Evolutionary conservation across 2,797 vertebrate genomes (phyloP).

Genomic region (Eremophila alpestris): DNA sequence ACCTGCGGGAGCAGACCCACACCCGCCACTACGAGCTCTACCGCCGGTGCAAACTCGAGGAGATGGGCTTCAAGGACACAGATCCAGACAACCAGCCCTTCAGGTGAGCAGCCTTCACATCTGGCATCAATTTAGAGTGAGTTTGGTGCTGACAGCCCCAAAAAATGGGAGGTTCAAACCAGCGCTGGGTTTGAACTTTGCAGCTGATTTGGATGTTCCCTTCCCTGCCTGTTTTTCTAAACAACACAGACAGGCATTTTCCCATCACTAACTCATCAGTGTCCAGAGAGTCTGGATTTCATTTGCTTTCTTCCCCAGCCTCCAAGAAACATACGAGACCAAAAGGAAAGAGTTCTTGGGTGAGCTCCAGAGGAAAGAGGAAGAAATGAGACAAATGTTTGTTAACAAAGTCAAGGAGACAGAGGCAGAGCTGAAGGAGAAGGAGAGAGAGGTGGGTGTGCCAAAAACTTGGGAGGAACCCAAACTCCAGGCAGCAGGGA

Average conservation of each 20-base stretch:
- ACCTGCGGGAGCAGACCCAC: constrained; percentile 96
- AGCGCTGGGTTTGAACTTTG: neutral
- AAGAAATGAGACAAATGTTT: constrained; percentile 99
- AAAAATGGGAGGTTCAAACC: neutral
- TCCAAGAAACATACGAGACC: constrained; percentile 97
- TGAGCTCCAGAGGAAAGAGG: constrained; percentile 95
- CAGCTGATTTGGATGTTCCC: neutral
- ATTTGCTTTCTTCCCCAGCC: constrained; percentile 74
- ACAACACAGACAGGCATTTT: neutral
- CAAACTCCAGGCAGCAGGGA: neutral
- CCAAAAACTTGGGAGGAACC: neutral
- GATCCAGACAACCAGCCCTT: constrained; percentile 97
- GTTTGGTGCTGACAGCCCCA: neutral
- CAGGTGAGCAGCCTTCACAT: constrained; percentile 77
- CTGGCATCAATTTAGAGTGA: fast-evolving
- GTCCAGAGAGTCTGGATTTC: neutral
- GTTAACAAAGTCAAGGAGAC: constrained; percentile 99
- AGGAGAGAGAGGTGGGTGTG: constrained; percentile 91
- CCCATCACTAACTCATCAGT: neutral
- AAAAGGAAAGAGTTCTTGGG: constrained; percentile 97
- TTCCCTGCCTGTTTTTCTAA: neutral
- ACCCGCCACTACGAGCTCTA: constrained; percentile 97
- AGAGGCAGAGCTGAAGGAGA: constrained; percentile 94
- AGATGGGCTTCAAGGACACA: constrained; percentile 98
- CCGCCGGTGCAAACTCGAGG: constrained; percentile 94